phyloP scores from a whole-genome alignment of 2,113 vertebrate species.

The Thalassarche chlororhynchos region DNA sequence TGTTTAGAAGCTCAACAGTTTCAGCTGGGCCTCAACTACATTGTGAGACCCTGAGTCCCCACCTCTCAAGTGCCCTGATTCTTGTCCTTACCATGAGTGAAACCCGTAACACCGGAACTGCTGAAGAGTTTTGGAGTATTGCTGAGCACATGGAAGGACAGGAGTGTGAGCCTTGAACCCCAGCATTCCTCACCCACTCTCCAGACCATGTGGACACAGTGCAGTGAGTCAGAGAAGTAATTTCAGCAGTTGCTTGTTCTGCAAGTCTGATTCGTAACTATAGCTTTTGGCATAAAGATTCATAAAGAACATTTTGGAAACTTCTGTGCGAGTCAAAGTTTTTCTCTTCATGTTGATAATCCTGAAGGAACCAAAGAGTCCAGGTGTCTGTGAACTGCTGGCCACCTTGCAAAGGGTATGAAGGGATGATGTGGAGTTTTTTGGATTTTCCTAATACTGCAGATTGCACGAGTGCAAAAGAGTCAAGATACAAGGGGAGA shows the following conservation, averaged over 20 bases:
- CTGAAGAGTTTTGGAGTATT: not conserved
- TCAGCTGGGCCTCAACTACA: not conserved
- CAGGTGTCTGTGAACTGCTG: not conserved
- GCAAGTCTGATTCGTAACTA: not conserved
- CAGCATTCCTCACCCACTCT: not conserved
- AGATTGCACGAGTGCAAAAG: not conserved
- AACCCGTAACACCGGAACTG: not conserved
- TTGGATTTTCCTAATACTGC: not conserved
- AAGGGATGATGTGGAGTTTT: not conserved
- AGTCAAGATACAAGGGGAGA: not conserved
- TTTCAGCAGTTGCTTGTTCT: not conserved
- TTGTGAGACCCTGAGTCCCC: not conserved
- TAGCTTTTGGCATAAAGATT: not conserved
- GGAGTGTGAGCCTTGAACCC: not conserved
- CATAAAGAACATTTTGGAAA: not conserved
- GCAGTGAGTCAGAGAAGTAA: not conserved
- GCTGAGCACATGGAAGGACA: not conserved
- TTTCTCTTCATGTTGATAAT: not conserved
- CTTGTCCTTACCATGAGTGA: not conserved
- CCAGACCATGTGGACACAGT: not conserved
- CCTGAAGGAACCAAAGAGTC: not conserved
- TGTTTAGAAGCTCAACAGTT: not conserved
- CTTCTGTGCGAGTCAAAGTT: not conserved
- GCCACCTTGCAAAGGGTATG: not conserved
- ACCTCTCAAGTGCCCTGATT: not conserved